Conservation (phyloP, 2,113 vertebrate species). For the Silurus glanis region DNA sequence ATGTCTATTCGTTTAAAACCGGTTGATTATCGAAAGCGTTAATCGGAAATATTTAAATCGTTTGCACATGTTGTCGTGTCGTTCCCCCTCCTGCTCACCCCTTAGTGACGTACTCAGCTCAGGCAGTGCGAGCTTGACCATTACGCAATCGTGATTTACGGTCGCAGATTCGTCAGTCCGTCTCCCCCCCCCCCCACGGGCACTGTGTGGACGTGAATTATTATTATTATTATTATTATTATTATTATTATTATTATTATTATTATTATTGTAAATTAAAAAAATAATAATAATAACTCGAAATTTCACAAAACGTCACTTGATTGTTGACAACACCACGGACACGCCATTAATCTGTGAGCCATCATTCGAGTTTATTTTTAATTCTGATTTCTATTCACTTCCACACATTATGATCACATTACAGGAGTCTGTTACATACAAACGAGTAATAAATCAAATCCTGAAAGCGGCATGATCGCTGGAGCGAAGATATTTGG, state of each 20-base stretch:
- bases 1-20: fast-evolving
- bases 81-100: background rate
- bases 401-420: background rate
- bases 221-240: too few species aligned
- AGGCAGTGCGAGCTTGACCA: background rate
- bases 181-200: too few species aligned
- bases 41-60: background rate
- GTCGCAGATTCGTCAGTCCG: slow-evolving; percentile 1
- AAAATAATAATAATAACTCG: background rate
- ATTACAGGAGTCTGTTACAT: too few species aligned
- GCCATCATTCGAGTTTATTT: background rate
- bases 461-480: background rate
- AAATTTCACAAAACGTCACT: background rate
- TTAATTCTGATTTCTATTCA: background rate
- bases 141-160: background rate
- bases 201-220: too few species aligned
- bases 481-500: background rate
- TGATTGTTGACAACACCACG: background rate
- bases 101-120: background rate
- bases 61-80: fast-evolving
- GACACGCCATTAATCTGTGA: background rate
- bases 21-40: too few species aligned
- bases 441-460: background rate
- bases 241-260: too few species aligned
- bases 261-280: background rate